These are phyloP conservation scores for Ophion ventricosus DNA, from an alignment of 2,888 invertebrate species.

Conservation along the genomic window DNA sequence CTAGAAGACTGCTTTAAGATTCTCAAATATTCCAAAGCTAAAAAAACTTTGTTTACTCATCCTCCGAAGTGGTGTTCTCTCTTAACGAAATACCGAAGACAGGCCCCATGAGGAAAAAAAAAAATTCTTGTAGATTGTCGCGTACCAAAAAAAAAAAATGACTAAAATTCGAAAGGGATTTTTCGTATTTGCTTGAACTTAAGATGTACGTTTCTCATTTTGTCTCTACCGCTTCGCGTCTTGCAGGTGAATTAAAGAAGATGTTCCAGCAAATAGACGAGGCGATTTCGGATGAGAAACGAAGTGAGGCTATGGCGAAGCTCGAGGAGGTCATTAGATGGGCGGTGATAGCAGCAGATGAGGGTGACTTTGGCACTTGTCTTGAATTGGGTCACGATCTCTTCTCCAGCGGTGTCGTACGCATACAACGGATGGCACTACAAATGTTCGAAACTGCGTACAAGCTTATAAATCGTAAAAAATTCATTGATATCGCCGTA, in stretches of 20 bases:
- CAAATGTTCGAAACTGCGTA: constrained; percentile 90
- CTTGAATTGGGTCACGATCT: constrained; percentile 94
- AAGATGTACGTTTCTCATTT: not conserved
- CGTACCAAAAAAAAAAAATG: no score
- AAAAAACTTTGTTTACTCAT: no score
- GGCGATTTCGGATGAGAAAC: constrained; percentile 86
- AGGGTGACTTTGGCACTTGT: constrained; percentile 97
- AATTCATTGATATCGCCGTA: constrained; percentile 90
- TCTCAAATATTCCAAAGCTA: no score
- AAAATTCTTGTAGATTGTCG: no score
- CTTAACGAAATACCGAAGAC: no score
- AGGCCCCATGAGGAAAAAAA: no score
- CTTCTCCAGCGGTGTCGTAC: constrained; percentile 89
- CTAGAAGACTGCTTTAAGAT: no score
- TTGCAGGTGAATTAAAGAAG: constrained; percentile 88
- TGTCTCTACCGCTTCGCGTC: constrained; percentile 33
- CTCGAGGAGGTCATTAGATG: constrained; percentile 93
- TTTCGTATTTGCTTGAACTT: not conserved
- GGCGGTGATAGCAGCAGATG: constrained; percentile 95
- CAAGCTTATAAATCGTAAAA: constrained; percentile 88
- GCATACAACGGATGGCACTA: constrained; percentile 87
- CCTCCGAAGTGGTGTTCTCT: no score
- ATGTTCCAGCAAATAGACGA: constrained; percentile 88
- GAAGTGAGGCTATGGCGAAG: constrained; percentile 86
- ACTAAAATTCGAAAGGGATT: not conserved